Evolutionary conservation across 2,888 invertebrate species (phyloP), one percentile per base, ranked within the genome.

Genomic region (Agrilus mali): DNA sequence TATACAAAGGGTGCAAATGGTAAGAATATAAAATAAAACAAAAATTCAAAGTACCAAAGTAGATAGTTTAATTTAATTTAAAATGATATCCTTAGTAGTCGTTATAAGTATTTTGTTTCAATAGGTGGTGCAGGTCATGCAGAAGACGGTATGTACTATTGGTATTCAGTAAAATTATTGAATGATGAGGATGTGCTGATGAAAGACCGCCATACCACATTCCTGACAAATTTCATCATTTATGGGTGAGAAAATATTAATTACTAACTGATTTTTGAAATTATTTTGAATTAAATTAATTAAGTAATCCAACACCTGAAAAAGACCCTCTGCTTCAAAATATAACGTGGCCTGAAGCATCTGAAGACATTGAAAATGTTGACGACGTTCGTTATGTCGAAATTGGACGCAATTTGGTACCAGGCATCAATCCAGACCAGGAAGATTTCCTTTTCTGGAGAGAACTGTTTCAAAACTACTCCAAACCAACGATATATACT

Each of bases 391-490:
- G 15, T 1, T 52, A 50, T 37, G 38, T 49, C 13, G 45, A 49
- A 33, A 50, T 52, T 31, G 45, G 39, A 6, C 27, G 32, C 7
- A 46, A 41, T 17, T 40, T 50, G 36, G 44, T 35, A 4, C 17
- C 37, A 8, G 16, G 13, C 33, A 32, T 38, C 41, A 53, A 66
- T 46, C 70, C 71, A 17, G 59, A 67, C 41, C 44, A 56, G 3
- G 48, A 44, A 1, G 57, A 55, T 2, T 37, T 67, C 6, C 40
- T 45, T 1, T 49, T 48, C 33, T 52, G 52, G 52, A 38, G 46
- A 20, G 34, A 44, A 14, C 38, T 50, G 13, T 52, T 48, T 33
- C 32, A 35, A 1, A 38, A 36, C 10, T 49, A 48, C 42, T 49
- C 50, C 42, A 45, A 49, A 45, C 48, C 48, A 22, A 48, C 50